A percentile compares a stretch with the other conserved stretches of the same genome.
Conservation (phyloP, 1,140 invertebrate genomes). For the Hylyphantes graminicola region DNA sequence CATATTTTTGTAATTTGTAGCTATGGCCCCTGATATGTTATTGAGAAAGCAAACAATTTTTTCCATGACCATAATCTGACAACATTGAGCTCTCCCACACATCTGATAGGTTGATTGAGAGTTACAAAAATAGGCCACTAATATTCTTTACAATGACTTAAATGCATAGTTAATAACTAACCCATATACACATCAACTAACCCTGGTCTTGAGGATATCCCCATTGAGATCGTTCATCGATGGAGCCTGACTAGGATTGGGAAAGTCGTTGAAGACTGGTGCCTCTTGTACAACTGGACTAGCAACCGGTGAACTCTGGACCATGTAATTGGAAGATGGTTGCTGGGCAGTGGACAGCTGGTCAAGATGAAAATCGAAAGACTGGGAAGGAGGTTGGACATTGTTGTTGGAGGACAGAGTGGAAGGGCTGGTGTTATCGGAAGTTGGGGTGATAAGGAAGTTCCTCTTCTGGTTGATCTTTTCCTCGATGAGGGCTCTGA, state of each 20-base stretch:
- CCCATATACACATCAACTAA: not conserved
- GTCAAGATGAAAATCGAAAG: conserved; percentile 35
- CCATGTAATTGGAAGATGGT: conserved; percentile 19
- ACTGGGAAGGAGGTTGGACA: conserved; percentile 20
- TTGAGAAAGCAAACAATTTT: too few relatives aligned
- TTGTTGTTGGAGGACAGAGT: not conserved
- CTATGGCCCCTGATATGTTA: too few relatives aligned
- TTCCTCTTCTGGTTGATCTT: conserved; percentile 88
- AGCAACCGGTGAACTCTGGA: conserved; percentile 36
- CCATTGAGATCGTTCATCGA: conserved; percentile 37
- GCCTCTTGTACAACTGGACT: conserved; percentile 53
- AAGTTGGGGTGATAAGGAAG: conserved; percentile 67
- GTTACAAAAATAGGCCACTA: too few relatives aligned
- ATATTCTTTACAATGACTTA: too few relatives aligned
- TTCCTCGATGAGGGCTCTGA: conserved; percentile 88
- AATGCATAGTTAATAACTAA: too few relatives aligned
- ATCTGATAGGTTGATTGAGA: too few relatives aligned
- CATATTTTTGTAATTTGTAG: too few relatives aligned
- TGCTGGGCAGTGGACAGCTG: conserved; percentile 8
- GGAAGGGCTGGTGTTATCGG: not conserved
- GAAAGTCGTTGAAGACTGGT: conserved; percentile 47
- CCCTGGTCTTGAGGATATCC: too few relatives aligned
- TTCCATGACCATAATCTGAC: too few relatives aligned
- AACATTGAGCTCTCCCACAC: too few relatives aligned
- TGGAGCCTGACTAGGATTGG: conserved; percentile 40